A percentile compares a stretch with the other conserved stretches of the same genome.
phyloP scores from a whole-genome alignment of 2,797 vertebrate species.

The Moxostoma hubbsi region DNA sequence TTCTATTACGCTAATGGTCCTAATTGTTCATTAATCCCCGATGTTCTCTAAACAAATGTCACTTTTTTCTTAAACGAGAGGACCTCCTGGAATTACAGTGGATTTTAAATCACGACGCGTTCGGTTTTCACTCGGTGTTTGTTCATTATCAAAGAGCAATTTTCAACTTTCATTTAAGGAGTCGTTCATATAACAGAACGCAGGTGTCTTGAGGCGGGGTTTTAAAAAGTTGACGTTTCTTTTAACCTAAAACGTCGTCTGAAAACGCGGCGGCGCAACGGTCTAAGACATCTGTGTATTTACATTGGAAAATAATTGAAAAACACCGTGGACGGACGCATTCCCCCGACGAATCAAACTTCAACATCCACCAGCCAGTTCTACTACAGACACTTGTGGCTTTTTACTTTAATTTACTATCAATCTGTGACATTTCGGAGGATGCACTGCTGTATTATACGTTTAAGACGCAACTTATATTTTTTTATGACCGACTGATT shows the following conservation, averaged over 20 bases:
- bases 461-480: neutral
- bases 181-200: neutral
- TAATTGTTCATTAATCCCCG: neutral
- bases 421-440: neutral
- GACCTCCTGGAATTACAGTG: constrained; percentile 2
- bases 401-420: constrained; percentile 1
- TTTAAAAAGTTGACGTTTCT: too few relatives aligned
- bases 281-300: neutral
- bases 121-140: neutral
- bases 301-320: neutral
- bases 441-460: neutral
- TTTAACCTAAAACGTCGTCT: too few relatives aligned
- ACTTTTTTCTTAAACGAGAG: neutral
- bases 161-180: constrained; percentile 29
- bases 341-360: neutral
- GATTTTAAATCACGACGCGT: neutral
- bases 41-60: neutral
- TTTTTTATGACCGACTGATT: neutral
- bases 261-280: too few relatives aligned
- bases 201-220: too few relatives aligned
- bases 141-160: neutral
- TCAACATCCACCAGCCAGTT: neutral
- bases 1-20: neutral
- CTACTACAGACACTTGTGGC: constrained; percentile 38
- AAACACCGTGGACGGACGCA: too few relatives aligned